A percentile compares a stretch with the other conserved stretches of the same genome.
Conservation (phyloP, 2,888 invertebrate genomes). For the Apocheima hispidaria region DNA sequence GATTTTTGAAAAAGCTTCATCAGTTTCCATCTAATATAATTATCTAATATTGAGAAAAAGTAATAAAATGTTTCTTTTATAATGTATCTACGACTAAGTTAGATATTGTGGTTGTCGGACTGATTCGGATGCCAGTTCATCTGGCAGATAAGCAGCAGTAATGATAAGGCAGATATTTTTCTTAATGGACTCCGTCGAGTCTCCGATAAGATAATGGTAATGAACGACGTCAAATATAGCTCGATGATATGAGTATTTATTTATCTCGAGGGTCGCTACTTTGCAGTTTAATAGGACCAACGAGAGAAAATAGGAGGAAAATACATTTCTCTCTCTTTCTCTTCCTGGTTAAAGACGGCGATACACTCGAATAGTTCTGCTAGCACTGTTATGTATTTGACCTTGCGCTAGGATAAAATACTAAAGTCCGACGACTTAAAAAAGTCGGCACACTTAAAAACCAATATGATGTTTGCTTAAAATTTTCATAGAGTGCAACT, state of each 20-base stretch:
- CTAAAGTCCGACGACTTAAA: too few species aligned
- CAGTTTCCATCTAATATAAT: too few species aligned
- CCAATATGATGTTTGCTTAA: too few species aligned
- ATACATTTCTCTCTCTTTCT: too few species aligned
- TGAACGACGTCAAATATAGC: constrained; percentile 59
- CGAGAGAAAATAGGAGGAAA: too few species aligned
- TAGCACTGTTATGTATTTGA: too few species aligned
- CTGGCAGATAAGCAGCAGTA: constrained; percentile 59
- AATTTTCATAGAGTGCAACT: too few species aligned
- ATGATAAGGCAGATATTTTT: constrained; percentile 68
- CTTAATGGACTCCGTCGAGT: constrained; percentile 71
- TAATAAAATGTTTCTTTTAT: background rate
- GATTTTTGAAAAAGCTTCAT: too few species aligned
- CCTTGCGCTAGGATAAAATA: too few species aligned
- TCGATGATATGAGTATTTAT: constrained; percentile 32
- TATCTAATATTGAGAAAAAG: background rate
- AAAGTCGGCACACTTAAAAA: too few species aligned
- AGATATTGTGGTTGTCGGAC: constrained; percentile 45
- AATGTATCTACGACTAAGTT: constrained; percentile 22
- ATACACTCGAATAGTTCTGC: too few species aligned
- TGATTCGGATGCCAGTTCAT: constrained; percentile 64
- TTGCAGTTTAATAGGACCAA: background rate
- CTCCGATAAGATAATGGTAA: constrained; percentile 71
- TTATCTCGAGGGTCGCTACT: constrained; percentile 6
- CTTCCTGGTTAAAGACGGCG: background rate